Conservation (phyloP, 2,888 invertebrate genomes). For the Celastrina argiolus region DNA sequence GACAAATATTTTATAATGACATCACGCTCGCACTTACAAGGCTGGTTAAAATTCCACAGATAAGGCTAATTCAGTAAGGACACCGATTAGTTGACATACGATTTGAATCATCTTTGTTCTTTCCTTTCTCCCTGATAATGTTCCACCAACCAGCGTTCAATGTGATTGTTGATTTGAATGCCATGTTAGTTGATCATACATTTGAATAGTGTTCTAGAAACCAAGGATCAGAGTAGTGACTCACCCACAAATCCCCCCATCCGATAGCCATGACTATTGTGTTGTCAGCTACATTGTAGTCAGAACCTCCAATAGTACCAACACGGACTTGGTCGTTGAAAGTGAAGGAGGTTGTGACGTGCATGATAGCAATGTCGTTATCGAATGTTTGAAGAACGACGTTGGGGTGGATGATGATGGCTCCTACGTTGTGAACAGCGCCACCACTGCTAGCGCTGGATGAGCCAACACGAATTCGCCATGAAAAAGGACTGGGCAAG, state of each 20-base stretch:
- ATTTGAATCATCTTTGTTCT: too few species aligned
- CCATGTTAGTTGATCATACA: too few species aligned
- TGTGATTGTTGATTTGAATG: too few species aligned
- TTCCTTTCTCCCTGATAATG: too few species aligned
- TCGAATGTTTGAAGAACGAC: constrained; percentile 37
- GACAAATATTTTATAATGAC: too few species aligned
- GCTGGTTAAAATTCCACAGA: too few species aligned
- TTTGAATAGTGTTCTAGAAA: background rate
- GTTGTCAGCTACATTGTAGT: constrained; percentile 35
- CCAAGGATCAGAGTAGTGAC: background rate
- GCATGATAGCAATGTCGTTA: constrained; percentile 44
- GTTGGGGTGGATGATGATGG: constrained; percentile 37
- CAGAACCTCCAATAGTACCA: constrained; percentile 33
- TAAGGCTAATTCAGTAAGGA: too few species aligned
- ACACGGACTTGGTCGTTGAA: constrained; percentile 28
- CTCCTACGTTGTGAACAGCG: constrained; percentile 25
- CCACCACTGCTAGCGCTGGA: constrained; percentile 36
- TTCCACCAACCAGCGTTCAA: too few species aligned
- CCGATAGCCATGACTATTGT: constrained; percentile 36
- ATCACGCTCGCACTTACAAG: too few species aligned
- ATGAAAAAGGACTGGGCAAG: constrained; percentile 26
- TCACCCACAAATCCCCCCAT: constrained; percentile 37
- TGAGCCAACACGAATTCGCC: constrained; percentile 40
- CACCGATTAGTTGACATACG: too few species aligned
- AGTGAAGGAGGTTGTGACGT: constrained; percentile 26